Evolutionary conservation across 2,797 vertebrate genomes (phyloP), one percentile per base, ranked within the genome.

Genomic region (Pyrocephalus nanus): DNA sequence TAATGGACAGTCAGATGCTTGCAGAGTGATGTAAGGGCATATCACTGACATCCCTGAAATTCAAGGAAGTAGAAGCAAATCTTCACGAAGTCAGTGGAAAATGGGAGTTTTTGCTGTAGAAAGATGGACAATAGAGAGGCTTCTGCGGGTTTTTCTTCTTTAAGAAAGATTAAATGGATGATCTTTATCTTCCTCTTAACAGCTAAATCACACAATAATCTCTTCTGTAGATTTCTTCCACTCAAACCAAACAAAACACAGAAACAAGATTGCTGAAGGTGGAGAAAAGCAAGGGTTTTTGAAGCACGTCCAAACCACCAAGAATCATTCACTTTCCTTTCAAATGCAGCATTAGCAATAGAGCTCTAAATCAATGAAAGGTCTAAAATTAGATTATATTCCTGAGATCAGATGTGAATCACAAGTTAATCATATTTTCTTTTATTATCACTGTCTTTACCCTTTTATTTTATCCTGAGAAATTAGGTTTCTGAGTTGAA

Each of bases 331-430:
- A 72, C 90, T 95, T 93, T 93, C 77, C 90, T 93, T 96, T 94
- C 95, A 94, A 87, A 92, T 91, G 92, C 86, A 93, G 80, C 94
- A 94, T 95, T 97, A 96, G 92, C 93, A 92, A 71, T 76, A 95
- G 83, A 94, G 86, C 90, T 92, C 77, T 93, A 96, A 95, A 89
- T 91, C 93, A 96, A 94, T 94, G 96, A 94, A 92, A 95, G 84
- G 58, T 80, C 87, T 95, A 94, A 94, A 90, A 97, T 96, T 91
- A 92, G 93, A 91, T 97, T 96, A 94, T 92, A 70, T 92, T 86
- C 93, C 90, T 95, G 91, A 94, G 94, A 96, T 96, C 96, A 95
- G 93, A 97, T 96, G 96, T 92, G 93, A 96, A 96, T 95, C 96
- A 96, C 88, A 89, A 93, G 93, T 92, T 94, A 95, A 96, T 96